Conservation (phyloP, 1,140 invertebrate genomes). For the Drosophila tsacasi region DNA sequence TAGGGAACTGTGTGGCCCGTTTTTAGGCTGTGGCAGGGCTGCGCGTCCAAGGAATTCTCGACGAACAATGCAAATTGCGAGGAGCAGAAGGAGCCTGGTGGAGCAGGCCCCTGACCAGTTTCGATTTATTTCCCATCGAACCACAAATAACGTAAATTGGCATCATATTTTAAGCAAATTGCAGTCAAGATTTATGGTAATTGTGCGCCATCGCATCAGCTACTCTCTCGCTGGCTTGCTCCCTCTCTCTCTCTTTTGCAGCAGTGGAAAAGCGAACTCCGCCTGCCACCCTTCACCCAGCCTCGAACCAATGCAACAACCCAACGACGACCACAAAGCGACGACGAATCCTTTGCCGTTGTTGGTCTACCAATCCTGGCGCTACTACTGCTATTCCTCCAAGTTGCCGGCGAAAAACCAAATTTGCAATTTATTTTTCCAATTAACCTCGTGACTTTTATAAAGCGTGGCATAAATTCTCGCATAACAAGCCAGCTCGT, state of each 20-base stretch:
- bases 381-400: slow-evolving; percentile 43
- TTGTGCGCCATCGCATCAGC: slow-evolving; percentile 75
- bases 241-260: slow-evolving; percentile 1
- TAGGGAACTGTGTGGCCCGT: slow-evolving; percentile 10
- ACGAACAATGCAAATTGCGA: slow-evolving; percentile 24
- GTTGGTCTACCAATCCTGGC: slow-evolving; percentile 34
- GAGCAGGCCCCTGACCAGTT: slow-evolving; percentile 54
- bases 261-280: no score
- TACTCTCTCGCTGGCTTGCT: slow-evolving; percentile 33
- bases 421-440: slow-evolving; percentile 84
- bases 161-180: slow-evolving; percentile 84
- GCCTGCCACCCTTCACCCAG: background rate
- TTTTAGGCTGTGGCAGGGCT: slow-evolving; percentile 25
- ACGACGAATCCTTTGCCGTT: slow-evolving; percentile 51
- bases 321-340: slow-evolving; percentile 51
- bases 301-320: slow-evolving; percentile 16
- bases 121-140: slow-evolving; percentile 83
- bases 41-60: slow-evolving; percentile 30
- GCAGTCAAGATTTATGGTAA: slow-evolving; percentile 83
- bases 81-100: background rate
- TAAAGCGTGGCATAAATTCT: slow-evolving; percentile 83
- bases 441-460: slow-evolving; percentile 84
- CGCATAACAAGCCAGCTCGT: slow-evolving; percentile 51
- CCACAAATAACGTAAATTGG: slow-evolving; percentile 84
- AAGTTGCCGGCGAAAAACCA: slow-evolving; percentile 70